Evolutionary conservation across 2,797 vertebrate species (phyloP).

Genomic region (Momotus momota): DNA sequence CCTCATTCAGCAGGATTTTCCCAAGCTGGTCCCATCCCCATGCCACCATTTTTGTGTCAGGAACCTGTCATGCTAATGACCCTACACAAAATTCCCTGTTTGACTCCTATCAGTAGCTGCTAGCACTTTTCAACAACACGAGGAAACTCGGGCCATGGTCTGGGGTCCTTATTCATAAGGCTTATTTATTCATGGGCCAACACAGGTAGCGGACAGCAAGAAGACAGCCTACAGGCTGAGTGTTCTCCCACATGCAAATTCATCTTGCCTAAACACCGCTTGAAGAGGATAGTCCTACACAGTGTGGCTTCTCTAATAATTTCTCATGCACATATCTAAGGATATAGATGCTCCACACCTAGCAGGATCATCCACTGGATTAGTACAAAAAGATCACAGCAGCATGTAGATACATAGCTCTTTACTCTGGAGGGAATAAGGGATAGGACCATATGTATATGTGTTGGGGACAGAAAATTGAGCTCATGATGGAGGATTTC

Average conservation of each 20-base stretch:
- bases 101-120: neutral
- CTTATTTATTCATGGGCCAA: neutral
- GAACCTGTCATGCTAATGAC: neutral
- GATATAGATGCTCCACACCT: neutral
- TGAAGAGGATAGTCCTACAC: neutral
- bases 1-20: neutral
- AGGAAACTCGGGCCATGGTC: neutral
- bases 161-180: neutral
- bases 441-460: accelerated
- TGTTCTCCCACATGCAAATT: neutral
- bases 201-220: neutral
- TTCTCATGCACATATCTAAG: neutral
- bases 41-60: neutral
- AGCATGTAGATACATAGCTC: neutral
- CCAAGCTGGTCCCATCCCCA: neutral
- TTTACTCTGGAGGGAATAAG: neutral
- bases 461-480: neutral
- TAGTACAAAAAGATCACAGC: neutral
- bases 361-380: neutral
- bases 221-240: neutral
- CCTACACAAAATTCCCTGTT: neutral
- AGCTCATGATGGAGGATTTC: neutral
- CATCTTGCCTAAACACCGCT: neutral
- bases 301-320: neutral
- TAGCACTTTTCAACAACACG: constrained; percentile 34